Evolutionary conservation across 64 coral and sea anemone species (phyloP), one percentile per base, ranked within the genome.

Genomic region (Orbicella faveolata): DNA sequence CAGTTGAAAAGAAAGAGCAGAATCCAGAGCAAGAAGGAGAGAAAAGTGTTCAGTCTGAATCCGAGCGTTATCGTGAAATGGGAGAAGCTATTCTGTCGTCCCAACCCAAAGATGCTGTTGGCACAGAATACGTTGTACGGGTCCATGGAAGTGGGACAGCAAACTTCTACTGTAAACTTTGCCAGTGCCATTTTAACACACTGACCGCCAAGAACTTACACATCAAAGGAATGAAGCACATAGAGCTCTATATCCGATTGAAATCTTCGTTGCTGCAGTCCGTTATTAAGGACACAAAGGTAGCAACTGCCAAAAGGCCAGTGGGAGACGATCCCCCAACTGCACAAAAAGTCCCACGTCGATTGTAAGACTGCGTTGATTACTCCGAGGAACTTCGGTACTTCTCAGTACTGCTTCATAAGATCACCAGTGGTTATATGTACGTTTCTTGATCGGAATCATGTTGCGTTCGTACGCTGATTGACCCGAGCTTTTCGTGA

Each of bases 131-230:
- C 30, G 69, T 97, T 37, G 79, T 87, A 6, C 83, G 76, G 18
- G 65, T 94, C 63, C 74, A 89, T 21, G 83, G 87, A 63, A 73
- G 76, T 66, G 88, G 91, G 64, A 52, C 75, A 53, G 79, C 77
- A 15, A 92, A 90, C 61, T 97, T 88, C 74, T 97, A 87, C 53
- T 97, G 95, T 68, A 86, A 97, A 52, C 89, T 97, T 5, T 97
- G 95, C 61, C 86, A 91, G 52, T 97, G 92, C 52, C 92, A 93
- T 23, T 93, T 97, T 62, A 92, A 93, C 35, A 93, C 95, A 33
- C 76, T 89, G 26, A 97, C 90, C 37, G 92, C 95, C 3, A 97
- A 97, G 34, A 92, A 97, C 37, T 92, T 97, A 23, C 95, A 97
- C 75, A 52, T 94, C 4, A 94, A 97, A 73, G 90, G 92, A 68